Evolutionary conservation across 2,113 vertebrate genomes (phyloP).

Genomic region (Pampusana beccarii): DNA sequence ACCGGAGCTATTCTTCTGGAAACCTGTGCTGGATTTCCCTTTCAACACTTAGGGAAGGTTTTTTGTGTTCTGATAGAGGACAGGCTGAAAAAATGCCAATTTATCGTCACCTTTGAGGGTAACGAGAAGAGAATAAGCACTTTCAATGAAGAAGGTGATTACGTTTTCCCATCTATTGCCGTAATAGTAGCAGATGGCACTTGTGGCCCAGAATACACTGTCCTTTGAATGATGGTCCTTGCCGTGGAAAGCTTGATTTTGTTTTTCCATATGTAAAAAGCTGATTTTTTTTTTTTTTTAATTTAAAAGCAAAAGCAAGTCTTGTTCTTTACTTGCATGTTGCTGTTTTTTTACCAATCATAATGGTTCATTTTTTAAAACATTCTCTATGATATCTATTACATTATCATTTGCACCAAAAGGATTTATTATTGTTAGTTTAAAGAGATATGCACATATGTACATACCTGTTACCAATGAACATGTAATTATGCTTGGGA

Average conservation of each 20-base stretch:
- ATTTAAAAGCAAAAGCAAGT: not conserved
- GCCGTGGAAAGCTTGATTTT: not conserved
- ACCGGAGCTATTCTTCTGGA: not conserved
- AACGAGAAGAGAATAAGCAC: not conserved
- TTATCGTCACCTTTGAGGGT: not conserved
- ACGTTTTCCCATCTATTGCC: not conserved
- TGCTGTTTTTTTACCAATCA: not conserved
- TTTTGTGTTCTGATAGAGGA: not conserved
- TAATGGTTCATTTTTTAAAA: not conserved
- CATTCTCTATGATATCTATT: not conserved
- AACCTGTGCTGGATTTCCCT: not conserved
- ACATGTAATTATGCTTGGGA: not conserved
- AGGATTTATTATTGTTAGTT: not conserved
- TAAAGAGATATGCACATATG: not conserved
- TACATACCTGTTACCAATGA: not conserved
- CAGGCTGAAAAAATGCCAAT: not conserved
- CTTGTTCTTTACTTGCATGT: not conserved
- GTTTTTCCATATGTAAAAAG: not conserved
- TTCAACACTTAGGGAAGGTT: not conserved
- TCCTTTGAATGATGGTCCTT: not conserved
- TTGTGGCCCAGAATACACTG: not conserved
- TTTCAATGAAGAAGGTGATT: not conserved
- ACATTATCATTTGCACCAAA: not conserved
- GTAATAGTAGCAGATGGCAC: not conserved
- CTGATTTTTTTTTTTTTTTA: not conserved